These are phyloP conservation scores for Saccopteryx bilineata DNA, from an alignment of 2,113 vertebrate genomes.

Conservation along the genomic window DNA sequence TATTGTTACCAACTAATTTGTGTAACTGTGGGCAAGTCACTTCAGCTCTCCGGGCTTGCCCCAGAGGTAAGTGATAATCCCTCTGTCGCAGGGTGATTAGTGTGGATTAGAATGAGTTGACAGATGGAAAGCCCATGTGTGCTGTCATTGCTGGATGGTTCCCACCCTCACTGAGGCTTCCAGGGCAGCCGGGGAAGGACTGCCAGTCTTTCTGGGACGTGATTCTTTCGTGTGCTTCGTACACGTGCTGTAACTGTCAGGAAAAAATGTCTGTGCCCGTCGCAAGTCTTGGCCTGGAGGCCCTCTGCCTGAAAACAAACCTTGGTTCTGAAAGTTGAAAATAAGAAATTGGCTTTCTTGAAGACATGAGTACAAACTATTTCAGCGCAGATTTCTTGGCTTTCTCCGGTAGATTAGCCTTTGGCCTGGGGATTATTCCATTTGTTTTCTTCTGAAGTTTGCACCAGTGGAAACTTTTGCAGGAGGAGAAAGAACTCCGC, in stretches of 20 bases:
- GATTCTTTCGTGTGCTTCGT: background rate
- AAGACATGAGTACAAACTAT: slow-evolving; percentile 50
- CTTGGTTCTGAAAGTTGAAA: slow-evolving; percentile 59
- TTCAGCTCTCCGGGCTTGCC: background rate
- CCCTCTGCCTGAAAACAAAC: slow-evolving; percentile 67
- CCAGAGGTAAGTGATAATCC: background rate
- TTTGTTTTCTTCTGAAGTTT: slow-evolving; percentile 68
- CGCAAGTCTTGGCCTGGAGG: slow-evolving; percentile 64
- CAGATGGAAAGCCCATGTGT: background rate
- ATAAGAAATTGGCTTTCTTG: slow-evolving; percentile 64
- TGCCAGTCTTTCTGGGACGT: slow-evolving; percentile 14
- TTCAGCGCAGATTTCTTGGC: slow-evolving; percentile 52
- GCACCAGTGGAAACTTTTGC: slow-evolving; percentile 65
- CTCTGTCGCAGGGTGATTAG: slow-evolving; percentile 12
- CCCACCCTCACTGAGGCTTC: background rate
- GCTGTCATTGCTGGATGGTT: background rate
- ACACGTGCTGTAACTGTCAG: slow-evolving; percentile 43
- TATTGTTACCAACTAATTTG: background rate
- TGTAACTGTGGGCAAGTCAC: background rate
- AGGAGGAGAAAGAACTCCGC: slow-evolving; percentile 26
- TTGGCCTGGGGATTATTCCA: slow-evolving; percentile 69
- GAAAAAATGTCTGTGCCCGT: background rate
- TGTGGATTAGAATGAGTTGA: slow-evolving; percentile 1
- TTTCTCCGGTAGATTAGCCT: slow-evolving; percentile 73
- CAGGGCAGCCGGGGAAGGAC: background rate